phyloP scores from a whole-genome alignment of 2,797 vertebrate species.

The Ambastaia sidthimunki region DNA sequence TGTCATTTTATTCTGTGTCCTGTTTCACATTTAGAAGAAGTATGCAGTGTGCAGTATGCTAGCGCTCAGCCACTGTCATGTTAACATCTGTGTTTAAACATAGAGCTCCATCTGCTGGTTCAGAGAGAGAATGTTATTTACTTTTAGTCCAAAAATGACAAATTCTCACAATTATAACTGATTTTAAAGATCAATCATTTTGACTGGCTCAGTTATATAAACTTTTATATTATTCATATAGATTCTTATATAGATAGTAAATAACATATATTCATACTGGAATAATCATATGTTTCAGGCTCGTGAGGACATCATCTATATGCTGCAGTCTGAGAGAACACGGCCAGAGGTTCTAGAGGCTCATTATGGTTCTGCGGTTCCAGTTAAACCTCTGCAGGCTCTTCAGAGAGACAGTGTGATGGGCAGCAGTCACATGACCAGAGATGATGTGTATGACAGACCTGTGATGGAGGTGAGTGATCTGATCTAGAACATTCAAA shows the following conservation, averaged over 20 bases:
- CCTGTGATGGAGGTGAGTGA: slow-evolving; percentile 90
- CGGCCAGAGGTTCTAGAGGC: slow-evolving; percentile 89
- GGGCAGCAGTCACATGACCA: slow-evolving; percentile 68
- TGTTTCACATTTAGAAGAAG: neutral
- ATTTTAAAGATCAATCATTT: no score
- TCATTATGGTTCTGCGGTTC: slow-evolving; percentile 86
- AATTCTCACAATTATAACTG: neutral
- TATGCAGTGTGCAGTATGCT: neutral
- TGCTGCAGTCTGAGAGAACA: slow-evolving; percentile 87
- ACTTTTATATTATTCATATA: neutral
- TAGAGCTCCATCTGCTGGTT: slow-evolving; percentile 55
- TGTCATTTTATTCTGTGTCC: no score
- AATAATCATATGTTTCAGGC: slow-evolving; percentile 79
- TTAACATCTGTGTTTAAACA: neutral
- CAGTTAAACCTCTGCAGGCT: slow-evolving; percentile 84
- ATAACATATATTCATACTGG: neutral
- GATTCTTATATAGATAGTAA: neutral
- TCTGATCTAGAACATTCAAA: neutral
- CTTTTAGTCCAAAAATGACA: neutral
- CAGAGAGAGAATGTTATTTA: neutral
- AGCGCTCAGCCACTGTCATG: neutral
- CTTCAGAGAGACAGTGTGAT: slow-evolving; percentile 88
- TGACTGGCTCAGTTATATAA: neutral
- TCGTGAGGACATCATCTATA: slow-evolving; percentile 91
- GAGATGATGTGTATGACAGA: slow-evolving; percentile 88